Conservation (phyloP, 2,113 vertebrate species). For the Microcebus ravelobensis region DNA sequence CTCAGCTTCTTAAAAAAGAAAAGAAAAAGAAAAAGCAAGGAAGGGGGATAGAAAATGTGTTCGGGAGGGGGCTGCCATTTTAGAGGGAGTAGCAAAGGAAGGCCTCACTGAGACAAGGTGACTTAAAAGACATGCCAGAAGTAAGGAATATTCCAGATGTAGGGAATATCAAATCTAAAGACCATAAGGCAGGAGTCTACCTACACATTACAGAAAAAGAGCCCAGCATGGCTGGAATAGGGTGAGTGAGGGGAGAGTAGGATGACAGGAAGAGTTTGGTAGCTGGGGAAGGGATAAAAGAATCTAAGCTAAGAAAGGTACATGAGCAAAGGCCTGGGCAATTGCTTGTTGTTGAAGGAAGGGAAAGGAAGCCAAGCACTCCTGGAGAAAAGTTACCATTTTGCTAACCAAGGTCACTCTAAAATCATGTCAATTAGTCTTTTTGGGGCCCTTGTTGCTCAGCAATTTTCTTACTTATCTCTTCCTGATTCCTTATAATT, state of each 20-base stretch:
- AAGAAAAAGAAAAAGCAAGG: not conserved
- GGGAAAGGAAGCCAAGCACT: not conserved
- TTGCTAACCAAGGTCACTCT: not conserved
- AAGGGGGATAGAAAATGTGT: not conserved
- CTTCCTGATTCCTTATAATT: not conserved
- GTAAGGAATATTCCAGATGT: not conserved
- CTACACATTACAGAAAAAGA: not conserved
- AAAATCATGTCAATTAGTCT: not conserved
- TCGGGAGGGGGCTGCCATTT: not conserved
- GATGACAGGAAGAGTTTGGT: not conserved
- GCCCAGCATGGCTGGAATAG: not conserved
- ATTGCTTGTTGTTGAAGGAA: not conserved
- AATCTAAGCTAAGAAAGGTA: not conserved
- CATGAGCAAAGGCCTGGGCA: not conserved
- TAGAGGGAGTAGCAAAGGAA: not conserved
- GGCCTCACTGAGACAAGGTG: not conserved
- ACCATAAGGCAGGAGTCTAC: not conserved
- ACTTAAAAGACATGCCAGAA: not conserved
- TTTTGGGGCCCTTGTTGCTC: not conserved
- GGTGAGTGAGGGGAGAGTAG: not conserved
- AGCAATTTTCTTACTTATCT: not conserved
- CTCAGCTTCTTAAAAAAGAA: too few relatives aligned
- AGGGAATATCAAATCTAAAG: not conserved
- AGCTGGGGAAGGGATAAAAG: not conserved
- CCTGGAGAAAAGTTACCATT: not conserved